phyloP scores from a whole-genome alignment of 2,113 vertebrate genomes.

The Chlorodrepanis virens region DNA sequence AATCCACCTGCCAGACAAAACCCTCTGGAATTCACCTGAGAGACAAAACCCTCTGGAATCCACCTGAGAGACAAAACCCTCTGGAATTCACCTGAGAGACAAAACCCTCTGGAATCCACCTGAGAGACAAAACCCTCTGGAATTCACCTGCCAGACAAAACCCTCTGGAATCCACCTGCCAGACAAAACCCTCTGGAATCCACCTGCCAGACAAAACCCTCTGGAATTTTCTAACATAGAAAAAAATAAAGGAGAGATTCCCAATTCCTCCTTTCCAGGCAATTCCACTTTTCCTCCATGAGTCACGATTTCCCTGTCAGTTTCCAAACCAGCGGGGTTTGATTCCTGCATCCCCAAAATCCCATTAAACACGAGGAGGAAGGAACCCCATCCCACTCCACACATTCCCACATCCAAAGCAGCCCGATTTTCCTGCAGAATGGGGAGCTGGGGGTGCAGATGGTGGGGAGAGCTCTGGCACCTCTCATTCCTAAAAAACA shows the following conservation, averaged over 20 bases:
- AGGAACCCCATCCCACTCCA: accelerated
- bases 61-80: not conserved
- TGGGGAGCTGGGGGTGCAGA: accelerated
- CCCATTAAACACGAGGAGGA: accelerated
- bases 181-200: no score
- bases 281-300: not conserved
- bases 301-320: not conserved
- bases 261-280: not conserved
- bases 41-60: not conserved
- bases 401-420: accelerated
- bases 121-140: not conserved
- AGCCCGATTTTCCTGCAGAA: accelerated
- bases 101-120: not conserved
- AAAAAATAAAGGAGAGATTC: not conserved
- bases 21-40: not conserved
- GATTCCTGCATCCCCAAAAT: not conserved
- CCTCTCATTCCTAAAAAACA: not conserved
- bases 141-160: not conserved
- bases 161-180: no score
- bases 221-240: not conserved
- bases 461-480: not conserved
- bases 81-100: not conserved
- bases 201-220: not conserved
- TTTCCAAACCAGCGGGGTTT: accelerated
- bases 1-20: not conserved